Base-by-base conservation (phyloP, 2,888 invertebrate species). In the Saturnia japonica region DNA sequence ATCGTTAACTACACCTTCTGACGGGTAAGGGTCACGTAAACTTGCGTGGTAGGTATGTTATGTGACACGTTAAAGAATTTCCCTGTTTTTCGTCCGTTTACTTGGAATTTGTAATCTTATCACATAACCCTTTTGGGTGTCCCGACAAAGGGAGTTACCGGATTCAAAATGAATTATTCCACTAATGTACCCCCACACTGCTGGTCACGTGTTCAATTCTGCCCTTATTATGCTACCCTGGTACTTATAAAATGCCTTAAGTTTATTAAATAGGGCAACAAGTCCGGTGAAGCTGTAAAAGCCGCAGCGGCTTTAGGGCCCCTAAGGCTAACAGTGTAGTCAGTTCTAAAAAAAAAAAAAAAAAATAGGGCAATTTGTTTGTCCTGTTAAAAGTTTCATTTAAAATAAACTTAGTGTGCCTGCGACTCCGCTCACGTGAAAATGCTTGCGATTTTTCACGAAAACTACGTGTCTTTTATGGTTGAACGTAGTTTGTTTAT, bases 121-220 rank as follows among this genome's bases (percentile, higher is more conserved):
- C 64, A 64, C 64, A 64, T 64, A 64, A 40, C 64, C 64, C 64
- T 64, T 64, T 64, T 40, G 40, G 64, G 1, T 40, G 19, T 19
- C 34, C 78, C 86, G 85, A 82, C 87, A 87, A 88, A 88, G 81
- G 77, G 71, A 74, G 74, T 68, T 68, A 68, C 74, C 80, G 71
- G 75, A 74, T 76, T 77, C 80, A 73, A 78, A 77, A 89, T 89
- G 85, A 87, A 87, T 89, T 83, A 91, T 90, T 90, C 90, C 78
- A 74, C 79, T 73, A 79, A 78, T 80, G 83, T 81, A 73, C 77
- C 79, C 40, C 82, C 81, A 84, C 82, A 22, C 64, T 64, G n/a
- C 64, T n/a, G 16, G 64, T 64, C 40, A 9, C 40, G 64, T 64
- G 64, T 64, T 64, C 40, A 60, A 40, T n/a, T 64, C 40, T 64